Percentiles rank a stretch among this genome's conserved stretches.
phyloP scores from a whole-genome alignment of 2,888 invertebrate species.

The Caenorhabditis plicata region DNA sequence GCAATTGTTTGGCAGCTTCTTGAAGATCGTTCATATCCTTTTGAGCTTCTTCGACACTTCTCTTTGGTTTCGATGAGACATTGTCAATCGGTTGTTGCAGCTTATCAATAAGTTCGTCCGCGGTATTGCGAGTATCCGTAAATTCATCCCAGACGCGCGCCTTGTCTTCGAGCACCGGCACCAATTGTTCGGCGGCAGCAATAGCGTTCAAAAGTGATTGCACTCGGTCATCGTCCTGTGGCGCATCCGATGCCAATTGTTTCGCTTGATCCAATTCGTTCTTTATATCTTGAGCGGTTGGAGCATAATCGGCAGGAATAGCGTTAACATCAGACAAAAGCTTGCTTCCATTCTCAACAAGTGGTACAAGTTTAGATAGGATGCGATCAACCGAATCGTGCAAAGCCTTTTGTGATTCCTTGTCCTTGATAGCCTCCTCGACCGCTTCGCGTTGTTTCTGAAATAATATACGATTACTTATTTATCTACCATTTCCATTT shows the following conservation, averaged over 20 bases:
- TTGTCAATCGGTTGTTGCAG: slow-evolving; percentile 35
- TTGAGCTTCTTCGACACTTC: slow-evolving; percentile 24
- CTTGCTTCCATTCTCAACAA: slow-evolving; percentile 35
- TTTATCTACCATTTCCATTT: neutral
- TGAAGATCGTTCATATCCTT: slow-evolving; percentile 23
- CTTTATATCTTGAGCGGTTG: slow-evolving; percentile 33
- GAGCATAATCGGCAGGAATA: slow-evolving; percentile 35
- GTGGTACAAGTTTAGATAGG: slow-evolving; percentile 28
- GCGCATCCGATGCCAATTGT: slow-evolving; percentile 7
- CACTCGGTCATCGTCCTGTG: slow-evolving; percentile 21
- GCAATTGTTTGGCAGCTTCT: slow-evolving; percentile 13
- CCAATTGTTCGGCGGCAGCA: slow-evolving; percentile 23
- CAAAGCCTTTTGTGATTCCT: slow-evolving; percentile 12
- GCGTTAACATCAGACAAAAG: slow-evolving; percentile 40
- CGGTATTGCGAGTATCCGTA: slow-evolving; percentile 38
- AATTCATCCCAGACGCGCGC: slow-evolving; percentile 42
- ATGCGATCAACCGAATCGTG: slow-evolving; percentile 18
- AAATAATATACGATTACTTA: slow-evolving; percentile 3
- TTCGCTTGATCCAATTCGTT: slow-evolving; percentile 25
- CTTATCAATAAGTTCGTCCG: slow-evolving; percentile 37
- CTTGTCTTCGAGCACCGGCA: slow-evolving; percentile 35
- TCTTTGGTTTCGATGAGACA: slow-evolving; percentile 26
- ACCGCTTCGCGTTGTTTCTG: slow-evolving; percentile 22
- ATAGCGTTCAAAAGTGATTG: slow-evolving; percentile 24
- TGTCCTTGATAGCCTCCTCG: slow-evolving; percentile 14